phyloP scores from a whole-genome alignment of 1,140 invertebrate species.

The Dolichoris vasculosae region DNA sequence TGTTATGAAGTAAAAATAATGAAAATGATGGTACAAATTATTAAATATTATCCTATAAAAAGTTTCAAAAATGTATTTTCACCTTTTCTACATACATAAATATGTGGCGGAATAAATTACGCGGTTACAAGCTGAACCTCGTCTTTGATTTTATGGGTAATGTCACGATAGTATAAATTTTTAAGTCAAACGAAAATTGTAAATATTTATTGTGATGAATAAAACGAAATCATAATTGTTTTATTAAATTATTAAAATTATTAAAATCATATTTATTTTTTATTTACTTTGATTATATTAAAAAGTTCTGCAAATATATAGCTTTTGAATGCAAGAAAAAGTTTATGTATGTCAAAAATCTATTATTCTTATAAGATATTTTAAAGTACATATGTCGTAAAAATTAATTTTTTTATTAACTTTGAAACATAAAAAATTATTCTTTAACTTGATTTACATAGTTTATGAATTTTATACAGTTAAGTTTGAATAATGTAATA shows the following conservation, averaged over 20 bases:
- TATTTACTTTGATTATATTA: not conserved
- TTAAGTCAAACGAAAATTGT: not conserved
- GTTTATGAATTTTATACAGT: conserved; percentile 2
- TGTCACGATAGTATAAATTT: not conserved
- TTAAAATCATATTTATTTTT: not conserved
- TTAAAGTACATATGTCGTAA: not conserved
- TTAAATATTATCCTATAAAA: not conserved
- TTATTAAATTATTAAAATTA: too few species aligned
- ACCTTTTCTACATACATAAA: not conserved
- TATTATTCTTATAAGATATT: not conserved
- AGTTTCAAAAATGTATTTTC: not conserved
- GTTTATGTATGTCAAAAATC: not conserved
- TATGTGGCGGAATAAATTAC: not conserved
- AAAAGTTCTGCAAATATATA: not conserved
- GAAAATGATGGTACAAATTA: not conserved
- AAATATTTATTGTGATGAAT: not conserved
- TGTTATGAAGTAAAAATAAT: not conserved
- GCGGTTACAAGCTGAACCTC: not conserved
- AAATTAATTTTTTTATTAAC: not conserved
- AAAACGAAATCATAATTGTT: not conserved
- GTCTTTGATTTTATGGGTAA: not conserved
- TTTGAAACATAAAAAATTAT: not conserved
- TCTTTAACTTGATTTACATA: not conserved
- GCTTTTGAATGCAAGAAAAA: not conserved
- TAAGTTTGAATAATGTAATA: not conserved